Percentiles rank a stretch among this genome's conserved stretches.
Conservation (phyloP, 2,888 invertebrate genomes). For the Dryocosmus kuriphilus region DNA sequence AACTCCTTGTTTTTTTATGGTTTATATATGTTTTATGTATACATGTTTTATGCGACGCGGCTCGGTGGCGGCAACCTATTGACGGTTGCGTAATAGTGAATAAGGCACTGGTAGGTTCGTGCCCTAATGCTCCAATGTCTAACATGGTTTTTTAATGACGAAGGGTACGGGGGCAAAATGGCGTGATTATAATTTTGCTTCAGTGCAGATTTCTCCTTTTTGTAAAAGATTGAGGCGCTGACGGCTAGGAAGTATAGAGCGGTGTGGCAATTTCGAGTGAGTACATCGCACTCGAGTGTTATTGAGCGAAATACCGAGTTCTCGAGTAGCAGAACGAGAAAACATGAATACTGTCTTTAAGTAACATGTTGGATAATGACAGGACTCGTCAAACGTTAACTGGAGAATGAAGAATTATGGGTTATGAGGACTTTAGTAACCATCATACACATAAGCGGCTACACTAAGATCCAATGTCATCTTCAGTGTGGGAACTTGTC, state of each 20-base stretch:
- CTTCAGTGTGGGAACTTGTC: not conserved
- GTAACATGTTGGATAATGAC: constrained; percentile 53
- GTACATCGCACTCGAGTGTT: not conserved
- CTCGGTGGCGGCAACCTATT: no score
- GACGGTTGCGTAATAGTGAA: no score
- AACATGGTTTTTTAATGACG: no score
- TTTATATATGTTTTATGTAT: no score
- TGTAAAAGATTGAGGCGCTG: not conserved
- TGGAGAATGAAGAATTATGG: constrained; percentile 53
- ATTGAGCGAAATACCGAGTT: not conserved
- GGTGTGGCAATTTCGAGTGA: not conserved
- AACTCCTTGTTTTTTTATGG: no score
- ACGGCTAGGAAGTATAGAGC: not conserved
- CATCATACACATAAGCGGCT: not conserved
- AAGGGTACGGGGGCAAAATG: no score
- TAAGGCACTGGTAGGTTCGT: no score
- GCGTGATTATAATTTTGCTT: not conserved
- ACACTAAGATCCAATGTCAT: not conserved
- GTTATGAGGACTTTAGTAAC: constrained; percentile 4
- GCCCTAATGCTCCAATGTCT: no score
- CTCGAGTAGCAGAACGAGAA: not conserved
- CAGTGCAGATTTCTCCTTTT: not conserved
- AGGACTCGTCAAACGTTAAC: constrained; percentile 58
- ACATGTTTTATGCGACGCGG: no score
- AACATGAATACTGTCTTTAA: constrained; percentile 37